phyloP scores from a whole-genome alignment of 2,888 invertebrate genomes.

The Spodoptera littoralis region DNA sequence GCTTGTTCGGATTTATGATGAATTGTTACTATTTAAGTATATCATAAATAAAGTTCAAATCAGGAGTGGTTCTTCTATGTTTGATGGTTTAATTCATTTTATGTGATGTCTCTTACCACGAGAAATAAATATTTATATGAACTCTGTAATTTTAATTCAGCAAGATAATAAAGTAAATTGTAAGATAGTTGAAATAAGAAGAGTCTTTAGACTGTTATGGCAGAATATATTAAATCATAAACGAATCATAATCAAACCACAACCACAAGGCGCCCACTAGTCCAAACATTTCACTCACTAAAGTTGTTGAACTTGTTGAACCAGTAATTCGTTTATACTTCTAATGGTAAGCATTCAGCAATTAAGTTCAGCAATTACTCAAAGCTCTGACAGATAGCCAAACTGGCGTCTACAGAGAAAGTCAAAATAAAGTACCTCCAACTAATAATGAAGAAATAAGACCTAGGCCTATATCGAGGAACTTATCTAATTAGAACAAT shows the following conservation, averaged over 20 bases:
- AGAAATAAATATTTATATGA: too few relatives aligned
- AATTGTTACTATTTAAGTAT: slow-evolving; percentile 1
- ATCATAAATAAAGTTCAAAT: too few relatives aligned
- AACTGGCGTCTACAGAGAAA: slow-evolving; percentile 39
- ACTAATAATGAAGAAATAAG: slow-evolving; percentile 43
- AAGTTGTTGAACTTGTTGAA: slow-evolving; percentile 1
- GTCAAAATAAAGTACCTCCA: slow-evolving; percentile 27
- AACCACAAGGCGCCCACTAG: too few relatives aligned
- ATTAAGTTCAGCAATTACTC: slow-evolving; percentile 17
- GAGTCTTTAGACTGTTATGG: too few relatives aligned
- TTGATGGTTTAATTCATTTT: too few relatives aligned
- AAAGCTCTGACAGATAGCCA: slow-evolving; percentile 11
- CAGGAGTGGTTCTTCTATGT: too few relatives aligned
- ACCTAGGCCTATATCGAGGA: slow-evolving; percentile 38
- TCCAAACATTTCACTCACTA: background rate
- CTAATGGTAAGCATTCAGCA: slow-evolving; percentile 8
- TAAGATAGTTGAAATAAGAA: too few relatives aligned
- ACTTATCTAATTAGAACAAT: slow-evolving; percentile 63
- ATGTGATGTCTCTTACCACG: too few relatives aligned
- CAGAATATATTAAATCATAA: too few relatives aligned
- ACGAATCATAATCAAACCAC: too few relatives aligned
- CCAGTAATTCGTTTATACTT: background rate
- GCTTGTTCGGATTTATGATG: background rate
- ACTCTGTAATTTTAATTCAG: too few relatives aligned
- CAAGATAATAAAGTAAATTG: too few relatives aligned